These are phyloP conservation scores for Ceratotherium simum DNA, from an alignment of 2,113 vertebrate genomes.

Conservation along the genomic window DNA sequence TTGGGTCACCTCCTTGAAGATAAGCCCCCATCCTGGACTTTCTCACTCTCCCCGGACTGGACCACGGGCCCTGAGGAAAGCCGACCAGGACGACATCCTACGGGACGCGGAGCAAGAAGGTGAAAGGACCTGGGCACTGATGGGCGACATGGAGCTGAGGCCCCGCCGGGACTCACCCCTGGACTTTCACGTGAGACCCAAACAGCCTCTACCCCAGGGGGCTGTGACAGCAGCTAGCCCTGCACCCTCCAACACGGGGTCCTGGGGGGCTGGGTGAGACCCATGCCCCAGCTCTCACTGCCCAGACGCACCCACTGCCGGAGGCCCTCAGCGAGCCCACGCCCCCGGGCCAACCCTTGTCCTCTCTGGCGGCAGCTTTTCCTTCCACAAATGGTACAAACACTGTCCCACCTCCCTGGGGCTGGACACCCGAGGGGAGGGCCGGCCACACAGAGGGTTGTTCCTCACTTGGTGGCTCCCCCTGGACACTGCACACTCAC, in stretches of 20 bases:
- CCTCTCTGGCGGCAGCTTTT: background rate
- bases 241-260: background rate
- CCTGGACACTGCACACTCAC: background rate
- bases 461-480: background rate
- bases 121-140: background rate
- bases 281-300: background rate
- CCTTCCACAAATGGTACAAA: background rate
- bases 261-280: background rate
- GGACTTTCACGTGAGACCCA: rapidly evolving
- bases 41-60: background rate
- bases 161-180: background rate
- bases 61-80: background rate
- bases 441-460: background rate
- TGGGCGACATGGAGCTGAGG: background rate
- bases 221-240: background rate
- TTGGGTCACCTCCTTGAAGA: background rate
- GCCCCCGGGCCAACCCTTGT: background rate
- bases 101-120: background rate
- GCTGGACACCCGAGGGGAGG: background rate
- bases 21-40: background rate
- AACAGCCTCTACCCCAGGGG: background rate
- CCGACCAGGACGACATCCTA: background rate
- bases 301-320: no score
- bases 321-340: no score
- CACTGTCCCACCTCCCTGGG: background rate